These are phyloP conservation scores for Dipodomys stephensi DNA, from an alignment of 2,113 vertebrate genomes.

Conservation along the genomic window DNA sequence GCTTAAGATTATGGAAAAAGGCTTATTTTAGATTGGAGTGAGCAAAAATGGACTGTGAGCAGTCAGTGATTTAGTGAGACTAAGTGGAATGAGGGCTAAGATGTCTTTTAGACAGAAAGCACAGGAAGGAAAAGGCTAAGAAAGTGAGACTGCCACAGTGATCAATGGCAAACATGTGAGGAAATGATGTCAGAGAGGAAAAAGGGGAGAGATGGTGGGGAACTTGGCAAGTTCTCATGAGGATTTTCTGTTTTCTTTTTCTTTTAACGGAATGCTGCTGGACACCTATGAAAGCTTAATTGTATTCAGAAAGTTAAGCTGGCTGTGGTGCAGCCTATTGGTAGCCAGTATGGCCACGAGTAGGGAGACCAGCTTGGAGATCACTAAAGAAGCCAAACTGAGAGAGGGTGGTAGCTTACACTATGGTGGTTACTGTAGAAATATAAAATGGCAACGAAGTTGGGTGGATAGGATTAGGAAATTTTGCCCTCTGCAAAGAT, in stretches of 20 bases:
- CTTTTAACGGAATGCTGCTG: neutral
- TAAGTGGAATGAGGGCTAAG: neutral
- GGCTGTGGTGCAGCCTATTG: neutral
- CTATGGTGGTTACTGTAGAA: neutral
- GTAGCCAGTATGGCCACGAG: neutral
- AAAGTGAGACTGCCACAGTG: neutral
- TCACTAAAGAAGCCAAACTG: too few relatives aligned
- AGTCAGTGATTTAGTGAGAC: neutral
- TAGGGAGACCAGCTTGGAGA: neutral
- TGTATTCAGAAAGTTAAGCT: neutral
- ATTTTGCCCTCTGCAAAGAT: neutral
- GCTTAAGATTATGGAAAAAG: neutral
- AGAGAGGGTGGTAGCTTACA: neutral
- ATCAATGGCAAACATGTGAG: neutral
- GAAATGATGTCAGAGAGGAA: neutral
- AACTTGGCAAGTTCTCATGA: neutral
- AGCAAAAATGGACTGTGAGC: neutral
- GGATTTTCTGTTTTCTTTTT: neutral
- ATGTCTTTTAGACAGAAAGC: neutral
- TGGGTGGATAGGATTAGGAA: neutral
- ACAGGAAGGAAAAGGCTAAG: neutral
- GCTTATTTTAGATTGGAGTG: neutral
- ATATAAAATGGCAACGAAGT: neutral
- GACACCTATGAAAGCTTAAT: neutral
- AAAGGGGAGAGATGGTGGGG: too few relatives aligned